Evolutionary conservation across 2,888 invertebrate species (phyloP), one percentile per base, ranked within the genome.

Genomic region (Lottia gigantea): DNA sequence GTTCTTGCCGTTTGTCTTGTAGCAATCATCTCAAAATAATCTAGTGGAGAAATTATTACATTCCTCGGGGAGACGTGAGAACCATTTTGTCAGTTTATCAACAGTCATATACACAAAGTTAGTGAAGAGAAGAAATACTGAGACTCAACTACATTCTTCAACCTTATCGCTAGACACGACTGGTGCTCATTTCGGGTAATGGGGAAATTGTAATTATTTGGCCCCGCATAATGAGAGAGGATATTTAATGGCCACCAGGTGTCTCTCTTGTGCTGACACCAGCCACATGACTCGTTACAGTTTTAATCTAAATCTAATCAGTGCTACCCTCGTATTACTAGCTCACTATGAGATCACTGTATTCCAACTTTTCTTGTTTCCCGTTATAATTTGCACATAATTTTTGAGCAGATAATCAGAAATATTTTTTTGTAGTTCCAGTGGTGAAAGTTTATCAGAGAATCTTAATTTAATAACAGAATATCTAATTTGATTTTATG

Each of bases 131-230:
- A 40, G 40, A 40, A 40, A 40, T 40, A 40, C 40, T 40, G 40
- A 40, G 40, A 40, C 55, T 23, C 55, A 11, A 23, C 19, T 55
- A 55, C 55, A 55, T 55, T 23, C 55, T 55, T 63, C 19, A 40
- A 26, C 71, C 71, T 61, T 71, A 71, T 71, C 70, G 62, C 67
- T 47, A 49, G 31, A 55, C 46, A 25, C 26, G 61, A 65, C 65
- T 64, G 46, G 49, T 55, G 70, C 66, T 49, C 66, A 70, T 74
- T 74, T 64, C 62, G 63, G 19, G 47, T 70, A 70, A 71, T 72
- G 71, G 74, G 71, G 55, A 74, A 70, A 72, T 74, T 70, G 70
- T 71, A 74, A 74, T 74, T 74, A 74, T 72, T 74, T 70, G 67
- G 61, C 67, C 64, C 49, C 67, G 68, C 69, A 71, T 71, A 65